Percentiles rank a stretch among this genome's conserved stretches.
phyloP scores from a whole-genome alignment of 2,888 invertebrate species.

The Formica aserva region DNA sequence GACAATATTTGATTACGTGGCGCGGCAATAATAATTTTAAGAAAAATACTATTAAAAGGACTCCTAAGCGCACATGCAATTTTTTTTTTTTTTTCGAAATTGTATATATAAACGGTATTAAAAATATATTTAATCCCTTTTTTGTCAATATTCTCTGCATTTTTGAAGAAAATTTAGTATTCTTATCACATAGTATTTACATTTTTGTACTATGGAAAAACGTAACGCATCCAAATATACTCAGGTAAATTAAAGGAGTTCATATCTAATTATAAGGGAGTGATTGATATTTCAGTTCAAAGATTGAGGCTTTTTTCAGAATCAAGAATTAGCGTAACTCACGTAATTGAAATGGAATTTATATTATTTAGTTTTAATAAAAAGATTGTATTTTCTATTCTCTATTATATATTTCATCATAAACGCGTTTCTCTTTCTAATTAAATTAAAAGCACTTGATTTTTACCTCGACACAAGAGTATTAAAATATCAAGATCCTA shows the following conservation, averaged over 20 bases:
- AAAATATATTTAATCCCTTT: neutral
- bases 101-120: neutral
- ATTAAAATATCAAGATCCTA: neutral
- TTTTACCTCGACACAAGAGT: neutral
- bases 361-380: neutral
- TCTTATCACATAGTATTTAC: neutral
- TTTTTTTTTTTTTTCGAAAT: neutral
- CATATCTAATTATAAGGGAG: neutral
- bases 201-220: neutral
- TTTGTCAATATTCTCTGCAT: neutral
- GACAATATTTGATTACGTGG: neutral
- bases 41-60: neutral
- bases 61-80: neutral
- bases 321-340: neutral
- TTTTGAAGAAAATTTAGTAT: neutral
- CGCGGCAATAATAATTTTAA: neutral
- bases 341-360: neutral
- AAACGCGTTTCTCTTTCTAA: neutral
- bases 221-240: neutral
- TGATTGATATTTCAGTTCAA: neutral
- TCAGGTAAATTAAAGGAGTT: constrained; percentile 8
- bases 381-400: neutral
- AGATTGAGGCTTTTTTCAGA: neutral
- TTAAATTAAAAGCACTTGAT: neutral
- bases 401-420: neutral